Conservation (phyloP, 2,797 vertebrate species). For the Oreonectes daqikongensis region DNA sequence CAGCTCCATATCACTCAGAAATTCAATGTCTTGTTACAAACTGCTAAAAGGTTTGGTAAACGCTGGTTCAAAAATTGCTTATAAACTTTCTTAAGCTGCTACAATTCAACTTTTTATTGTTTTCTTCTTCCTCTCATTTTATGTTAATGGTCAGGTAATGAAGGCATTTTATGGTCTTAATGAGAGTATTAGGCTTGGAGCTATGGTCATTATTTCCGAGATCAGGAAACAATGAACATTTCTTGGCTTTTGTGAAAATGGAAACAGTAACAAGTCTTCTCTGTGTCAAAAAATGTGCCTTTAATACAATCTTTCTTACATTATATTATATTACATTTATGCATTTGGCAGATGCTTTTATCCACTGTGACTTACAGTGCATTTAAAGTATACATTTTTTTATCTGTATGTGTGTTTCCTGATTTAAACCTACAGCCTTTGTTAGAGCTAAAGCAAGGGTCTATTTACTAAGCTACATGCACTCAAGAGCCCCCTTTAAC, state of each 20-base stretch:
- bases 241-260: background rate
- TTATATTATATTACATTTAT: too few relatives aligned
- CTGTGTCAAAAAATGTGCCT: slow-evolving; percentile 2
- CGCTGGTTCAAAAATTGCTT: background rate
- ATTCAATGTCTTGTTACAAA: background rate
- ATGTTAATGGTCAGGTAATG: slow-evolving; percentile 1
- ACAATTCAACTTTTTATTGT: background rate
- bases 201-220: background rate
- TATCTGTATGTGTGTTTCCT: too few relatives aligned
- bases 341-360: too few relatives aligned
- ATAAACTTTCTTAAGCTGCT: background rate
- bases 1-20: background rate
- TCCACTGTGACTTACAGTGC: too few relatives aligned
- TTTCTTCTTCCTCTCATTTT: slow-evolving; percentile 2
- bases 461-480: too few relatives aligned
- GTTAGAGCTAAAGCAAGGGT: too few relatives aligned
- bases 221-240: background rate
- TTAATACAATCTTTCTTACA: background rate
- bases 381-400: too few relatives aligned
- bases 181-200: background rate
- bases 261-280: background rate
- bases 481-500: too few relatives aligned
- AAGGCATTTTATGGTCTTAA: background rate
- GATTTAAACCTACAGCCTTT: too few relatives aligned
- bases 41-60: background rate